These are phyloP conservation scores for Amphibalanus amphitrite DNA, from an alignment of 1,140 invertebrate species.

Conservation along the genomic window DNA sequence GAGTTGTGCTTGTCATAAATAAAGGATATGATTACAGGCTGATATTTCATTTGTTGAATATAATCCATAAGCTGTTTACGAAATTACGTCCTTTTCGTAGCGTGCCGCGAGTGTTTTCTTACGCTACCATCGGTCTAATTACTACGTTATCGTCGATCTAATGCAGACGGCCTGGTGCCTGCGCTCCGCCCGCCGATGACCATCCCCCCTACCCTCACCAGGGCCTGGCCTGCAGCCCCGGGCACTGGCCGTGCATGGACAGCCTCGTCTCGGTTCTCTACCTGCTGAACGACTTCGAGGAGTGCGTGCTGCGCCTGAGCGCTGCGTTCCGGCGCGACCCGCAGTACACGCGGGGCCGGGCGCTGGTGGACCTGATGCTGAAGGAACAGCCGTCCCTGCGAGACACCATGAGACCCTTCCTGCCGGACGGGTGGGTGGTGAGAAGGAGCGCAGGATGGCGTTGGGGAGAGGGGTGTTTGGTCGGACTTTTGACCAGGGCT, in stretches of 20 bases:
- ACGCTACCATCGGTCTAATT: too few relatives aligned
- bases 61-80: too few relatives aligned
- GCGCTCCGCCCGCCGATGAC: background rate
- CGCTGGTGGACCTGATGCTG: slow-evolving; percentile 55
- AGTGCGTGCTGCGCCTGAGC: slow-evolving; percentile 56
- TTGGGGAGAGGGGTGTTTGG: too few relatives aligned
- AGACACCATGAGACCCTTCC: slow-evolving; percentile 43
- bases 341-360: slow-evolving; percentile 54
- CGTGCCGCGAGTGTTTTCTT: too few relatives aligned
- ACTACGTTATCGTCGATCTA: too few relatives aligned
- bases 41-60: background rate
- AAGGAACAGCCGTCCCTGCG: slow-evolving; percentile 46
- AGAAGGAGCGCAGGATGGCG: background rate
- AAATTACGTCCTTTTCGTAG: too few relatives aligned
- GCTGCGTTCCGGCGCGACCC: slow-evolving; percentile 51
- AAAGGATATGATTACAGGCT: background rate
- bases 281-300: slow-evolving; percentile 55
- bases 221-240: slow-evolving; percentile 55
- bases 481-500: too few relatives aligned
- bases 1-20: too few relatives aligned
- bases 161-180: too few relatives aligned
- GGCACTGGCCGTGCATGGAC: slow-evolving; percentile 76
- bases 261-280: slow-evolving; percentile 57
- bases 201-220: slow-evolving; percentile 18
- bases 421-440: slow-evolving; percentile 35